Conservation (phyloP, 1,140 invertebrate genomes). For the Penaeus japonicus region DNA sequence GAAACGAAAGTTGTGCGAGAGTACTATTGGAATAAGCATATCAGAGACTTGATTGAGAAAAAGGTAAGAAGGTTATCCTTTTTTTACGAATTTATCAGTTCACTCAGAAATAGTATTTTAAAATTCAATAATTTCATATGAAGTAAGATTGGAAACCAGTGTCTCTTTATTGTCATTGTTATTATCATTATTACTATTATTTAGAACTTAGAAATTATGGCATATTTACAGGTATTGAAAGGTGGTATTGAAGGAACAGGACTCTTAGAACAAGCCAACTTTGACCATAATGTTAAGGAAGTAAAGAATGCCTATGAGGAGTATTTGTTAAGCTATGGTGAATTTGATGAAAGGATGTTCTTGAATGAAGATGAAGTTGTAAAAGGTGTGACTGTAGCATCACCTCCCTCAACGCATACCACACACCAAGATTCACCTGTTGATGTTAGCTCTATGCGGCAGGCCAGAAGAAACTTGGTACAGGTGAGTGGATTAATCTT, state of each 20-base stretch:
- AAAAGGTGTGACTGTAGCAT: slow-evolving; percentile 2
- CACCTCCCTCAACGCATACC: slow-evolving; percentile 18
- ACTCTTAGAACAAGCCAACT: slow-evolving; percentile 75
- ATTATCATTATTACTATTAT: not conserved
- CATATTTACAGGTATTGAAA: slow-evolving; percentile 41
- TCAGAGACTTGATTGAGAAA: slow-evolving; percentile 82
- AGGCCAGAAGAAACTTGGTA: slow-evolving; percentile 39
- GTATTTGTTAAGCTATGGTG: slow-evolving; percentile 87
- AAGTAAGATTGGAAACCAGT: not conserved
- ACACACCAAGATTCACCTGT: slow-evolving; percentile 22
- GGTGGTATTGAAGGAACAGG: slow-evolving; percentile 63
- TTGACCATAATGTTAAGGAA: slow-evolving; percentile 83
- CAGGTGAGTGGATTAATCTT: slow-evolving; percentile 1
- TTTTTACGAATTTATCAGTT: too few species aligned
- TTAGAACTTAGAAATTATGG: too few species aligned
- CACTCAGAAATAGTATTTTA: too few species aligned
- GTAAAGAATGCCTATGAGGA: slow-evolving; percentile 90
- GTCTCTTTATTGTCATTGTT: not conserved
- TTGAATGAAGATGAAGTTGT: slow-evolving; percentile 65
- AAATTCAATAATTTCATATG: too few species aligned
- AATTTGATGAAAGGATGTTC: slow-evolving; percentile 97
- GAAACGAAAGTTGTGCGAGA: slow-evolving; percentile 92
- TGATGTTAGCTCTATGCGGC: slow-evolving; percentile 30
- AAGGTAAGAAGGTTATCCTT: slow-evolving; percentile 68
- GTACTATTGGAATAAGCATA: slow-evolving; percentile 82